Base-by-base conservation (phyloP, 2,113 vertebrate species). In the Saiga tatarica region DNA sequence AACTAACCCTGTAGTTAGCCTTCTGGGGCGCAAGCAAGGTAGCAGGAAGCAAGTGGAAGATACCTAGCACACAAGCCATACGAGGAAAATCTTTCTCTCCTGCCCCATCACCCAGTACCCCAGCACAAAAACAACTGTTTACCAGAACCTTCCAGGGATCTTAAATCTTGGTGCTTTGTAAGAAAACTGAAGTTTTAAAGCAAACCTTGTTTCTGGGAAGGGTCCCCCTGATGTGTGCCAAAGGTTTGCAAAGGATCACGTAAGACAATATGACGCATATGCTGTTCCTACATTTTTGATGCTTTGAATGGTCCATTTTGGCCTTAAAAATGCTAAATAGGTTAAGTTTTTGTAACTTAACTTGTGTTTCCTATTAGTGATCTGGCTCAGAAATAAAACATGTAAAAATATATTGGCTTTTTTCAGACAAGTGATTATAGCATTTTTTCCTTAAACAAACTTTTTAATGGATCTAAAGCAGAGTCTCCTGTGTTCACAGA, bases 341-440 rank as follows among this genome's bases (percentile, higher is more conserved):
- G 60, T n/a, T 67, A 84, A 79, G 42, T 76, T 86, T 96, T 71
- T 89, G 10, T 78, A 15, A n/a, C n/a, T n/a, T n/a, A n/a, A 71
- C 87, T 89, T 97, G 45, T 97, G 95, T 89, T 96, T 97, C 42
- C 83, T 97, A 19, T 95, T 98, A 96, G 55, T 67, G 45, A 60
- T 84, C 83, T 97, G 96, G 89, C 83, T 87, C 30, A 81, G 60
- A 91, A 96, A 79, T 88, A 95, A 91, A 92, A 78, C 17, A 78
- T 53, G 7, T 81, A 85, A 96, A 96, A 93, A 78, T 62, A 85
- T 81, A 94, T 78, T 98, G 81, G 30, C 30, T 98, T 11, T 90
- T 94, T 96, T 90, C 45, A 92, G 39, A 81, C 36, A 92, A 87
- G 12, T 88, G 36, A 87, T 87, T 79, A 21, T 42, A 95, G 11